A percentile compares a stretch with the other conserved stretches of the same genome.
Evolutionary conservation across 2,888 invertebrate species (phyloP).

Genomic region (Theretra japonica): DNA sequence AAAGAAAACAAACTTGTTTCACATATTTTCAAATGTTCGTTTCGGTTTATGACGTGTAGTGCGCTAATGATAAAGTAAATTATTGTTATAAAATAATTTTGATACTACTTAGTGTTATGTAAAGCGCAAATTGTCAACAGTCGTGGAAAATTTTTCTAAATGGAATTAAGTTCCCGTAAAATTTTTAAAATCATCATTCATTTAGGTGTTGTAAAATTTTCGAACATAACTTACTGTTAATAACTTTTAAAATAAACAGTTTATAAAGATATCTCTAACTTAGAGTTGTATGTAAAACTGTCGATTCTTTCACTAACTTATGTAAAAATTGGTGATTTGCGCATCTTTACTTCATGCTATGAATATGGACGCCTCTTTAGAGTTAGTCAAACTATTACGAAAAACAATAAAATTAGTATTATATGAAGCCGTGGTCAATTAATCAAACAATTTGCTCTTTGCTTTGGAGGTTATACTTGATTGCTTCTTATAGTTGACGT

Average conservation of each 20-base stretch:
- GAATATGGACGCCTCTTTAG: constrained; percentile 82
- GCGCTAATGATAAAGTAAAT: constrained; percentile 51
- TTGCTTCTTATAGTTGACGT: constrained; percentile 45
- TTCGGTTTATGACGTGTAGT: constrained; percentile 51
- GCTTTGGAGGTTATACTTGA: constrained; percentile 43
- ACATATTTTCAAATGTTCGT: constrained; percentile 83
- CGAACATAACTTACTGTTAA: constrained; percentile 66
- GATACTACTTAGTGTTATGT: constrained; percentile 47
- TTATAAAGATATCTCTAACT: constrained; percentile 68
- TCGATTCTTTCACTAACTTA: constrained; percentile 71
- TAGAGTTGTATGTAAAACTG: constrained; percentile 71
- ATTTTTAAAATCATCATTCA: constrained; percentile 60
- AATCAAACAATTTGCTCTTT: constrained; percentile 54
- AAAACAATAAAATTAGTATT: constrained; percentile 82
- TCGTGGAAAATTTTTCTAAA: constrained; percentile 66
- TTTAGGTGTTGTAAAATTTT: constrained; percentile 69
- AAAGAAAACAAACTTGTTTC: constrained; percentile 67
- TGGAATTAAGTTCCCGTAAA: constrained; percentile 83
- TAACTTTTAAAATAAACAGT: constrained; percentile 63
- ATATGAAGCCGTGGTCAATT: constrained; percentile 79
- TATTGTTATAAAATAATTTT: constrained; percentile 50
- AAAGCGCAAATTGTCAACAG: constrained; percentile 58
- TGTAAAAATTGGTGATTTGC: constrained; percentile 80
- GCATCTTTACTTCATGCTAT: constrained; percentile 79
- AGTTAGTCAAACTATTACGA: constrained; percentile 78